Percentiles rank a stretch among this genome's conserved stretches.
phyloP scores from a whole-genome alignment of 2,888 invertebrate genomes.

The Phortica okadai region DNA sequence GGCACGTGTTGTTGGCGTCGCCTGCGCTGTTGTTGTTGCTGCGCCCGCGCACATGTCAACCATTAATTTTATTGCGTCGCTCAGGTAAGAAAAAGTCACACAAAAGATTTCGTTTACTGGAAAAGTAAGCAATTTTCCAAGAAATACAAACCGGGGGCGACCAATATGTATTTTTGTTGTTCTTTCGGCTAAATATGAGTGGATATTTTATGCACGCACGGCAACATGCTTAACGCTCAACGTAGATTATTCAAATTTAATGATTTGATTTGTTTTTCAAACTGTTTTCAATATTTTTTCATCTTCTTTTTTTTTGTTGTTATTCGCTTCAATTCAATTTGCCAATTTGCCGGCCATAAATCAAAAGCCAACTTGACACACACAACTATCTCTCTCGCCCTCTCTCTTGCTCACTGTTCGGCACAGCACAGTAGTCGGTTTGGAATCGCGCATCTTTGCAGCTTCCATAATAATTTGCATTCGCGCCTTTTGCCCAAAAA shows the following conservation, averaged over 20 bases:
- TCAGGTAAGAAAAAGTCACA: constrained; percentile 23
- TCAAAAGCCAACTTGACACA: constrained; percentile 44
- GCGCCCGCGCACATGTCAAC: constrained; percentile 14
- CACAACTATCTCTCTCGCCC: neutral
- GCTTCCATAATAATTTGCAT: constrained; percentile 71
- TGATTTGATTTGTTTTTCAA: constrained; percentile 42
- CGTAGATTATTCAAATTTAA: neutral
- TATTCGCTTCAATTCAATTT: neutral
- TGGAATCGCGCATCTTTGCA: constrained; percentile 70
- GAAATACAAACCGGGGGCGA: neutral
- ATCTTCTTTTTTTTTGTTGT: neutral
- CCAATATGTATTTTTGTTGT: no score
- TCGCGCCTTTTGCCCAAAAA: neutral
- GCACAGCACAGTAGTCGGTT: constrained; percentile 67
- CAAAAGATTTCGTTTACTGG: constrained; percentile 5
- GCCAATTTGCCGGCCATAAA: constrained; percentile 54
- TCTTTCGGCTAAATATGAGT: no score
- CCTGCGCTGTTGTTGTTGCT: constrained; percentile 1
- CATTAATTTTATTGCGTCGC: constrained; percentile 21
- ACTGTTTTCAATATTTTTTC: constrained; percentile 20
- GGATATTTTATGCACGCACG: no score
- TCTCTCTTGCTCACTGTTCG: neutral
- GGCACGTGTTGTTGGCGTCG: constrained; percentile 21
- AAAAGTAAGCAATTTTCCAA: constrained; percentile 12
- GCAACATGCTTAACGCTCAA: no score